These are phyloP conservation scores for Hemitrygon akajei DNA, from an alignment of 2,797 vertebrate species.

Conservation along the genomic window DNA sequence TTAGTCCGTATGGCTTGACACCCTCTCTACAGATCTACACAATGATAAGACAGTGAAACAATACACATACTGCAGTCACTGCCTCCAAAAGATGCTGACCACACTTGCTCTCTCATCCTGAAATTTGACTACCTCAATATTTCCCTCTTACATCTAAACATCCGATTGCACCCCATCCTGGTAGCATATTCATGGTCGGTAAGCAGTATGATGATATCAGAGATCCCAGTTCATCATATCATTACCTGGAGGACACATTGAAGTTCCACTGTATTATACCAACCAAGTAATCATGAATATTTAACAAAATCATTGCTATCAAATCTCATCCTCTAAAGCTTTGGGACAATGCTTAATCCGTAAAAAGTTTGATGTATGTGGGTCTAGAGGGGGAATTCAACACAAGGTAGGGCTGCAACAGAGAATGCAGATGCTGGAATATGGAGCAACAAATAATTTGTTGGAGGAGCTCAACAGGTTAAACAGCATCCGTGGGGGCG, in stretches of 20 bases:
- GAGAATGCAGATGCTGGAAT: too few relatives aligned
- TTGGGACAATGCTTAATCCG: background rate
- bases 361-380: background rate
- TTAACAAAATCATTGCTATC: background rate
- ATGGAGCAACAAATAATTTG: too few relatives aligned
- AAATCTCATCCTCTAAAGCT: background rate
- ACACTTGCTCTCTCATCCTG: background rate
- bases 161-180: background rate
- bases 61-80: background rate
- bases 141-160: background rate
- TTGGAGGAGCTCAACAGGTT: too few relatives aligned
- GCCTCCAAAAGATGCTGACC: background rate
- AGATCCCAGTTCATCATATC: background rate
- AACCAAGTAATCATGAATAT: background rate
- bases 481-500: too few relatives aligned
- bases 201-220: background rate
- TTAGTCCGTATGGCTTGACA: background rate
- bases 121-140: background rate
- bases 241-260: background rate
- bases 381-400: background rate
- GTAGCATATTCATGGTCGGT: background rate
- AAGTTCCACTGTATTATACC: background rate
- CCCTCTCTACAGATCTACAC: background rate
- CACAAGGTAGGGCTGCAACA: background rate
- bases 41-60: background rate